Evolutionary conservation across 2,797 vertebrate genomes (phyloP).

Genomic region (Rhynchonycteris naso): DNA sequence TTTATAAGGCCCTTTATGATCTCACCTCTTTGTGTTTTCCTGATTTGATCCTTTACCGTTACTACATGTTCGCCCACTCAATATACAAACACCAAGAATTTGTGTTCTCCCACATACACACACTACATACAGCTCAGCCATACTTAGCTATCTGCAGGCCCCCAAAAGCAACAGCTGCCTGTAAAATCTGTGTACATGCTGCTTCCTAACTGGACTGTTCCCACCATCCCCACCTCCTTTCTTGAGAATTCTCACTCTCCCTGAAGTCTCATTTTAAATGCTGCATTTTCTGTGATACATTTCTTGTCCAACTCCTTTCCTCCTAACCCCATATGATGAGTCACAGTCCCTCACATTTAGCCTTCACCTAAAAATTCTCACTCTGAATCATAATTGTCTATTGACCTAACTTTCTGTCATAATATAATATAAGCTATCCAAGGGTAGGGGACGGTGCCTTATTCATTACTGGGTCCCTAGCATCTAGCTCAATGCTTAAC

Average conservation of each 20-base stretch:
- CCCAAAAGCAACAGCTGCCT: background rate
- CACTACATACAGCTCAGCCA: background rate
- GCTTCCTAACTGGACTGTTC: background rate
- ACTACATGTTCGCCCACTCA: background rate
- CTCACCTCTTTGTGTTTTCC: background rate
- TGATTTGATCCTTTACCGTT: background rate
- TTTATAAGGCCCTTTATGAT: conserved; percentile 7
- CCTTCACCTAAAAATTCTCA: background rate
- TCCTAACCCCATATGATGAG: background rate
- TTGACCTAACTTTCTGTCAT: conserved; percentile 16
- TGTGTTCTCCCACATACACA: background rate
- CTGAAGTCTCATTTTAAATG: conserved; percentile 53
- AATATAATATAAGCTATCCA: background rate
- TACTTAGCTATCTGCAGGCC: background rate
- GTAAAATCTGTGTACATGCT: background rate
- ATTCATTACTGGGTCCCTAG: background rate
- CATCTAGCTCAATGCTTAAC: background rate
- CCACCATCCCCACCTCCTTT: background rate
- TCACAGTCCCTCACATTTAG: background rate
- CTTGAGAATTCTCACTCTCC: background rate
- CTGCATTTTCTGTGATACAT: background rate
- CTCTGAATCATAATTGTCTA: conserved; percentile 16
- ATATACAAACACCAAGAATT: conserved; percentile 3
- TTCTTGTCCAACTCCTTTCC: conserved; percentile 9
- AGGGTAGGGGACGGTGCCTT: background rate